Evolutionary conservation across 2,113 vertebrate species (phyloP), one percentile per base, ranked within the genome.

Genomic region (Apteryx owenii): DNA sequence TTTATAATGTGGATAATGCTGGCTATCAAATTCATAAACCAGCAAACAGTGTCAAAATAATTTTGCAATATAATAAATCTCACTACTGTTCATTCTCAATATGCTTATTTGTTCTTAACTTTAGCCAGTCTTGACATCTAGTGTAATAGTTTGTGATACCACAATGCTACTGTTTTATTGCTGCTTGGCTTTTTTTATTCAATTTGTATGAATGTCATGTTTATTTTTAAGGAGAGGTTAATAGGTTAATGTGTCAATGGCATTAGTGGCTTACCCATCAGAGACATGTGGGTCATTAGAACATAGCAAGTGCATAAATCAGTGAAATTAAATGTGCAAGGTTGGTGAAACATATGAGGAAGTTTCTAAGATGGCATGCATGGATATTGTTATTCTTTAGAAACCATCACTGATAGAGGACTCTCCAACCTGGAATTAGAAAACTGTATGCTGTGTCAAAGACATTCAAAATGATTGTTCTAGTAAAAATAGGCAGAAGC

Each of bases 231-330:
- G 87, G 96, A 84, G 93, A 85, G 94, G 95, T 96, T 94, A 97
- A 94, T 90, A 95, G 95, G 96, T 95, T 96, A 96, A 95, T 83
- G 91, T 96, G 95, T 73, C 93, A 68, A 70, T 85, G 92, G 89
- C 9, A 6, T 93, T 95, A 95, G 89, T 18, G 29, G 87, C 73
- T 96, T 95, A 81, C 89, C 89, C 90, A n/a, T 86, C 78, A 56
- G 88, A 96, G 95, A 71, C 91, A 86, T 93, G 85, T 77, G 80
- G 90, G 86, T 94, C 93, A 94, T 95, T 86, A 84, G 69, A 89
- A 64, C 64, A 60, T 4, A 7, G 38, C 70, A 62, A 70, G 69
- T 84, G 65, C 79, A 81, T 91, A 92, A 95, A 93, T 97, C 94
- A 82, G 48, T 51, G 85, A 85, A 88, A 91, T 96, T 92, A 85